A percentile compares a stretch with the other conserved stretches of the same genome.
phyloP scores from a whole-genome alignment of 2,797 vertebrate genomes.

The Scolopax rusticola region DNA sequence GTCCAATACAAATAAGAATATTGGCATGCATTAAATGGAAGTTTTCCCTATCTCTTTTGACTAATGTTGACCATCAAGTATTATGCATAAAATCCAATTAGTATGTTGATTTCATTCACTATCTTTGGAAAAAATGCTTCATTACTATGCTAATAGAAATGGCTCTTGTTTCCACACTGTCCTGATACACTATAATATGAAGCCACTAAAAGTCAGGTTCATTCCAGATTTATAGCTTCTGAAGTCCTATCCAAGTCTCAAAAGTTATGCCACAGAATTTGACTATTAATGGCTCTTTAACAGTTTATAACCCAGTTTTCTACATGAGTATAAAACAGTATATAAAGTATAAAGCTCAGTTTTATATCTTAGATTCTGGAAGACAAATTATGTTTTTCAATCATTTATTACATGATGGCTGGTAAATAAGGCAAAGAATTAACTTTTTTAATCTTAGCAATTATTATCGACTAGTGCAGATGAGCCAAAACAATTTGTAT shows the following conservation, averaged over 20 bases:
- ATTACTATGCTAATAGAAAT: slow-evolving; percentile 62
- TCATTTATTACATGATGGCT: not conserved
- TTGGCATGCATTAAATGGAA: slow-evolving; percentile 2
- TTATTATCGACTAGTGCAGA: not conserved
- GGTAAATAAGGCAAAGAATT: not conserved
- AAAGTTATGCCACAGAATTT: not conserved
- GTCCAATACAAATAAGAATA: not conserved
- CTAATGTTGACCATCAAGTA: slow-evolving; percentile 9
- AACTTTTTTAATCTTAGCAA: not conserved
- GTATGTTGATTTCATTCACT: slow-evolving; percentile 40
- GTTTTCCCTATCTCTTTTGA: slow-evolving; percentile 5
- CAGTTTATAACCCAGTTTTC: not conserved
- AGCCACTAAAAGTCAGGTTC: not conserved
- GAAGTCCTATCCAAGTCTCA: not conserved
- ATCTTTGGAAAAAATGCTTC: slow-evolving; percentile 34
- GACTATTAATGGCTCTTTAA: not conserved
- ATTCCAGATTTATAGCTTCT: not conserved
- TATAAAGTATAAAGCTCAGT: not conserved
- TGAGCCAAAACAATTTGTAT: not conserved
- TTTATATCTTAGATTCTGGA: not conserved
- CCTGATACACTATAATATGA: not conserved
- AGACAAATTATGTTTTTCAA: not conserved
- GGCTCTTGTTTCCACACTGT: not conserved
- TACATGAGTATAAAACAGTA: not conserved
- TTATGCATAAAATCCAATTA: slow-evolving; percentile 50